Percentiles rank a stretch among this genome's conserved stretches.
These are phyloP conservation scores for Paratrypauchen microcephalus DNA, from an alignment of 2,797 vertebrate species.

Conservation along the genomic window DNA sequence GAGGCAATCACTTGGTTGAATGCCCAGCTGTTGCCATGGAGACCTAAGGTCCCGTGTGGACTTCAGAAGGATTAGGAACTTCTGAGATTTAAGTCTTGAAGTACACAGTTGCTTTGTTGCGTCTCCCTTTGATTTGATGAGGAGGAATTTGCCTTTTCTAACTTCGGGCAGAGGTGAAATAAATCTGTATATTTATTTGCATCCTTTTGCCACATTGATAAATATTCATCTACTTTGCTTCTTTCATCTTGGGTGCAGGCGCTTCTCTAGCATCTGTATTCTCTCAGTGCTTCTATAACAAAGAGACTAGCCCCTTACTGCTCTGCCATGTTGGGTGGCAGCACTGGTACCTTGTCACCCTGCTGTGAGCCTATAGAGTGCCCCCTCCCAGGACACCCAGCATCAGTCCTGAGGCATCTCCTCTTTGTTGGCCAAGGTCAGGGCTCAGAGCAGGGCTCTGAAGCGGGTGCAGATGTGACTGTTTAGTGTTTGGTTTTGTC, in stretches of 20 bases:
- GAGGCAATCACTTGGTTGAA: constrained; percentile 99
- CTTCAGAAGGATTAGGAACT: constrained; percentile 99
- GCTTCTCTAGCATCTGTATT: constrained; percentile 74
- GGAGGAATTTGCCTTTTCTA: constrained; percentile 79
- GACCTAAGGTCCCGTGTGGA: constrained; percentile 97
- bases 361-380: constrained; percentile 74
- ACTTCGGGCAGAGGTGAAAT: constrained; percentile 77
- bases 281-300: constrained; percentile 56
- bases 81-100: constrained; percentile 99
- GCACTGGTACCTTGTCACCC: constrained; percentile 67
- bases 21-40: constrained; percentile 98
- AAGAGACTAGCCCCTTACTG: constrained; percentile 54
- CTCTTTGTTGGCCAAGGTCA: constrained; percentile 88
- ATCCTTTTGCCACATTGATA: constrained; percentile 74
- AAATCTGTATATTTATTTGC: constrained; percentile 75
- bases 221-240: constrained; percentile 76
- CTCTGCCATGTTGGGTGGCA: constrained; percentile 74
- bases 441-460: constrained; percentile 86
- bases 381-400: constrained; percentile 80
- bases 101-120: constrained; percentile 89
- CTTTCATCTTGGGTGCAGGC: constrained; percentile 60
- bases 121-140: constrained; percentile 85
- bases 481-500: constrained; percentile 78
- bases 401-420: constrained; percentile 82
- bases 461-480: constrained; percentile 88